Evolutionary conservation across 1,140 invertebrate genomes (phyloP).

Genomic region (Zaprionus lachaisei): DNA sequence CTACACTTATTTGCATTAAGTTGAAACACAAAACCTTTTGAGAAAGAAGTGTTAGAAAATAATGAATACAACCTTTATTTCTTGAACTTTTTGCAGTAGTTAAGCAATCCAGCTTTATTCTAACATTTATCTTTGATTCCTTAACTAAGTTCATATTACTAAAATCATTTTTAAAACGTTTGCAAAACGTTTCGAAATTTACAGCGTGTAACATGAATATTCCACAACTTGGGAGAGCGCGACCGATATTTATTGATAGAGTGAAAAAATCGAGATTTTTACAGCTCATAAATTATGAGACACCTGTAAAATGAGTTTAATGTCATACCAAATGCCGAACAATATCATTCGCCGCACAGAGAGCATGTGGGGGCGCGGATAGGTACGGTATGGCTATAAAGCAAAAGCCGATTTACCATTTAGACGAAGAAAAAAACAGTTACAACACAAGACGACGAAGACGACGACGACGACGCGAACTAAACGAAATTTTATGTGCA

Average conservation of each 20-base stretch:
- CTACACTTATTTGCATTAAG: not conserved
- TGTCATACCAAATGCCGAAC: slow-evolving; percentile 54
- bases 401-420: slow-evolving; percentile 73
- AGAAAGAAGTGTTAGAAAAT: not conserved
- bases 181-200: slow-evolving; percentile 3
- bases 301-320: slow-evolving; percentile 78
- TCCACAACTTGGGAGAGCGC: not conserved
- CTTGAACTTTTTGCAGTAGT: not conserved
- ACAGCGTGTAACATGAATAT: not conserved
- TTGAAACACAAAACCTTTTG: not conserved
- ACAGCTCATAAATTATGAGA: slow-evolving; percentile 77
- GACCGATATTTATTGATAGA: slow-evolving; percentile 15
- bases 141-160: not conserved
- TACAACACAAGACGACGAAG: slow-evolving; percentile 49
- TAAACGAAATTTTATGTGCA: slow-evolving; percentile 73
- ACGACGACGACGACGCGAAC: slow-evolving; percentile 21
- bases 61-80: not conserved
- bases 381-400: slow-evolving; percentile 53
- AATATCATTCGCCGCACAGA: slow-evolving; percentile 26
- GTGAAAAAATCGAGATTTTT: slow-evolving; percentile 68
- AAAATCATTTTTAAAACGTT: not conserved
- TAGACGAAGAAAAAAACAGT: slow-evolving; percentile 53
- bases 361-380: slow-evolving; percentile 22
- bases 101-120: too few relatives aligned
- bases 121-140: not conserved